These are phyloP conservation scores for Scolopax bukidnonensis DNA, from an alignment of 2,797 vertebrate species.

Conservation along the genomic window DNA sequence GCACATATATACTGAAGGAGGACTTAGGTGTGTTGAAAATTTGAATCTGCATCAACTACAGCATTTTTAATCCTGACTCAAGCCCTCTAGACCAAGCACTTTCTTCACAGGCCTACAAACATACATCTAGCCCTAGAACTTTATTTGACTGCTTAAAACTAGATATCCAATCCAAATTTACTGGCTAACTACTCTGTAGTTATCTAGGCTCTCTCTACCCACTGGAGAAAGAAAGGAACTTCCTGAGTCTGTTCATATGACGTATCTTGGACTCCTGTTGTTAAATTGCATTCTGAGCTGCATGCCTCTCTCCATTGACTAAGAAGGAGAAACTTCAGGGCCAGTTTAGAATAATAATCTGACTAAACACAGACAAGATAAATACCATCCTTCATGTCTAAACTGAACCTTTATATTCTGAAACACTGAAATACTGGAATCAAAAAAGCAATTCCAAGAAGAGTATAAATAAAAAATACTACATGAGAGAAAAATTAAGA, in stretches of 20 bases:
- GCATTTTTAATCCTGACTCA: not conserved
- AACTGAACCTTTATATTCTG: not conserved
- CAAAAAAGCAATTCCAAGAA: not conserved
- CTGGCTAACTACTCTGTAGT: not conserved
- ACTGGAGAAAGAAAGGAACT: not conserved
- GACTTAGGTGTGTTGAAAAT: not conserved
- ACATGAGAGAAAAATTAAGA: not conserved
- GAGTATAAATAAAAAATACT: not conserved
- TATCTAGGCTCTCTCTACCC: not conserved
- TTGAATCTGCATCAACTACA: not conserved
- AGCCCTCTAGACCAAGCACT: not conserved
- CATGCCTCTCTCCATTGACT: not conserved
- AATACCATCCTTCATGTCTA: not conserved
- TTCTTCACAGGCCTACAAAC: not conserved
- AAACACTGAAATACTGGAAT: not conserved
- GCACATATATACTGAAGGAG: not conserved
- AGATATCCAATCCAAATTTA: not conserved
- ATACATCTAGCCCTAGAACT: not conserved
- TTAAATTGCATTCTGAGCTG: not conserved
- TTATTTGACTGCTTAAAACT: not conserved
- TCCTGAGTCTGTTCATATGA: not conserved
- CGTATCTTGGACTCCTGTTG: too few species aligned
- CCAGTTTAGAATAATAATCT: not conserved
- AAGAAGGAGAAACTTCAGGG: not conserved
- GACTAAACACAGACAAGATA: fast-evolving